These are phyloP conservation scores for Paracyclopina nana DNA, from an alignment of 1,140 invertebrate species.

Conservation along the genomic window DNA sequence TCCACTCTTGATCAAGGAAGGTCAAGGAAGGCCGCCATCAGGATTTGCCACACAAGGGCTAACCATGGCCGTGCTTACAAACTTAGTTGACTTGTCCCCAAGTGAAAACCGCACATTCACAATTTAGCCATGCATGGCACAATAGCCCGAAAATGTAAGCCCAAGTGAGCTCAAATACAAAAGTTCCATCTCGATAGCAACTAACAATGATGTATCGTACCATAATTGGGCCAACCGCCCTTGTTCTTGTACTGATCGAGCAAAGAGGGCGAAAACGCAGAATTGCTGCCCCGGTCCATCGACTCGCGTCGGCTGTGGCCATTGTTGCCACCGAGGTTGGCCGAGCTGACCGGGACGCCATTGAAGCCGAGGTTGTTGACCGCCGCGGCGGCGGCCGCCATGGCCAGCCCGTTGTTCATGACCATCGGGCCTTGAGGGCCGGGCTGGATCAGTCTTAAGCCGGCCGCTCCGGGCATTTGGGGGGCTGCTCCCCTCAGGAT, in stretches of 20 bases:
- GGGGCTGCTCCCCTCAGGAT: background rate
- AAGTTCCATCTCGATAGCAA: too few relatives aligned
- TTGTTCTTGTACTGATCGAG: conserved; percentile 12
- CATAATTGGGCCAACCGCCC: conserved; percentile 2
- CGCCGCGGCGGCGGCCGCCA: background rate
- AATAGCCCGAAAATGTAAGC: background rate
- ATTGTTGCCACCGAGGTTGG: background rate
- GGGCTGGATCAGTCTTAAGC: background rate
- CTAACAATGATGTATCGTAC: too few relatives aligned
- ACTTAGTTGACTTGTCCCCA: background rate
- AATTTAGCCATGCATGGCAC: background rate
- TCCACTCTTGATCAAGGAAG: too few relatives aligned
- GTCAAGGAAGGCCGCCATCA: too few relatives aligned
- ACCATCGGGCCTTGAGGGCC: background rate
- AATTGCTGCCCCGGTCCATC: background rate
- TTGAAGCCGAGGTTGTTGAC: background rate
- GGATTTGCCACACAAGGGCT: too few relatives aligned
- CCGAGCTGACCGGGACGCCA: background rate
- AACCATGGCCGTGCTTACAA: background rate
- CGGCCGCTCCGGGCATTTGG: background rate
- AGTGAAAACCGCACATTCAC: background rate
- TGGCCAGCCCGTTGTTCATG: background rate
- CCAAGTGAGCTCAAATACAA: background rate
- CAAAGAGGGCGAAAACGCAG: conserved; percentile 7
- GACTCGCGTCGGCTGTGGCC: conserved; percentile 1